Base-by-base conservation (phyloP, 1,140 invertebrate genomes). In the Agraylea sexmaculata region DNA sequence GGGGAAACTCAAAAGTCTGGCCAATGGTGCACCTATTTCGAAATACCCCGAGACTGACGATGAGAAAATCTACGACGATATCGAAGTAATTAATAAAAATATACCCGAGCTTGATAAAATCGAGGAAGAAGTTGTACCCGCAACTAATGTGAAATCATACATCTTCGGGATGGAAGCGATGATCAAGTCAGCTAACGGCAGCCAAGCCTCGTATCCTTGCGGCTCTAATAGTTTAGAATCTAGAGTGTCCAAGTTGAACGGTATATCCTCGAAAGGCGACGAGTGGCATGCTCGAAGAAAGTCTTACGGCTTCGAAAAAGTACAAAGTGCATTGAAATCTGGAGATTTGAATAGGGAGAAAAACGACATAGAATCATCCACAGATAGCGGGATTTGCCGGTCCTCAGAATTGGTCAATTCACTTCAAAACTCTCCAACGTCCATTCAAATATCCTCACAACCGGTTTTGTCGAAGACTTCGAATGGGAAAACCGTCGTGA, bases 231-330 rank as follows among this genome's bases (percentile, higher is more conserved):
- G 72, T 47, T 42, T 74, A 34, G 72, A 75, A 51, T 68, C 69
- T 0, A 54, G 70, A 38, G 56, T 53, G 2, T 62, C 61, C 17
- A 59, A 64, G 31, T 45, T 47, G 21, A 53, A 52, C 8, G 49
- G 56, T 19, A 70, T 69, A 49, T 61, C 60, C 23, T 58, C 36
- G 23, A 54, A 58, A 6, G 59, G 50, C 39, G 72, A 75, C 40
- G 77, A 79, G 43, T 80, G 78, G 78, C 75, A 75, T 50, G 68
- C 71, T 45, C 62, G 78, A 45, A 62, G 78, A 44, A 80, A 80
- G 57, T 80, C 78, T 3, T 82, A 80, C 50, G 78, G 78, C 36
- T 82, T 82, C 48, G 78, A 82, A 58, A 73, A 77, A 46, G 75
- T 79, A 46, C 63, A 64, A 6, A 60, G 57, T 22, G 53, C 64